phyloP scores from a whole-genome alignment of 2,888 invertebrate species.

The Protophormia terraenovae region DNA sequence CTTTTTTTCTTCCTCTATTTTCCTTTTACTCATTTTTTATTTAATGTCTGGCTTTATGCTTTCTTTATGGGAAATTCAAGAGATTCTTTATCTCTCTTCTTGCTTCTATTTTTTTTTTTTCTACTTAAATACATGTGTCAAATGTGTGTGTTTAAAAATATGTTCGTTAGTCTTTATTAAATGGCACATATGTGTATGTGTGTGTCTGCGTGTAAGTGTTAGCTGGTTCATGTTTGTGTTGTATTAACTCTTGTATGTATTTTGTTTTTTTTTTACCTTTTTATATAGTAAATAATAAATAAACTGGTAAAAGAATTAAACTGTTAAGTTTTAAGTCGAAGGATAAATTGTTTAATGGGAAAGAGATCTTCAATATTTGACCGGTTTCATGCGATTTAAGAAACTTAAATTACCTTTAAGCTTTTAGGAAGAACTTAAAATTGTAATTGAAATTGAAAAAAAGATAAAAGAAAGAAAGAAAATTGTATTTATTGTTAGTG shows the following conservation, averaged over 20 bases:
- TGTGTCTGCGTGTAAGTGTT: not conserved
- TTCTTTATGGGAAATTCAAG: slow-evolving; percentile 21
- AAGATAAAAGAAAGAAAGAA: no score
- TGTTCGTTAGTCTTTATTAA: no score
- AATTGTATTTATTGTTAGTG: not conserved
- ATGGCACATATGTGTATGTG: no score
- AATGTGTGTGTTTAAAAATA: not conserved
- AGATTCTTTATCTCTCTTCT: not conserved
- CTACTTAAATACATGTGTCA: not conserved
- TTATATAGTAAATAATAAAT: not conserved
- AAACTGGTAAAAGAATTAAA: not conserved
- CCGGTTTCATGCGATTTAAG: not conserved
- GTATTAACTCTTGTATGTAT: not conserved
- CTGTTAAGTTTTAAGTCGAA: not conserved
- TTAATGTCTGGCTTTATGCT: slow-evolving; percentile 38
- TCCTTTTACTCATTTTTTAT: slow-evolving; percentile 10
- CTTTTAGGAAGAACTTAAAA: not conserved
- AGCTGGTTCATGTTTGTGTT: not conserved
- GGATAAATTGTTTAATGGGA: not conserved
- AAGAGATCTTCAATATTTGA: not conserved
- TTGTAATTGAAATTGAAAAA: not conserved
- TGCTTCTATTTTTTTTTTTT: not conserved
- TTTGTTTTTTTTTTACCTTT: not conserved
- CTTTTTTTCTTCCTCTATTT: not conserved
- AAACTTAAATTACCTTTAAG: not conserved